phyloP scores from a whole-genome alignment of 2,888 invertebrate genomes.

The Cotesia congregata region DNA sequence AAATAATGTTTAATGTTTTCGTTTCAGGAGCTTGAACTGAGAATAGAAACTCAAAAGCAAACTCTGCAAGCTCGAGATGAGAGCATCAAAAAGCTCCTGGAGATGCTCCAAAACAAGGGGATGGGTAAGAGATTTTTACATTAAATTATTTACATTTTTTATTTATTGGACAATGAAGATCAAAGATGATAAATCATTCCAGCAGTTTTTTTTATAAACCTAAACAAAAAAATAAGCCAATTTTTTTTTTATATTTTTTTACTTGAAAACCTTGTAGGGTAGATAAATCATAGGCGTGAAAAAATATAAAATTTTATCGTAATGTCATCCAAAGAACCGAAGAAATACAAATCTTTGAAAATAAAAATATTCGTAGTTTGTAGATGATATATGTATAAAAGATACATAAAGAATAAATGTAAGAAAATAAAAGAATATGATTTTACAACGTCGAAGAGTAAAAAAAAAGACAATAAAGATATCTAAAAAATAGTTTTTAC shows the following conservation, averaged over 20 bases:
- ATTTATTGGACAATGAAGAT: slow-evolving; percentile 7
- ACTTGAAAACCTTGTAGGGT: no score
- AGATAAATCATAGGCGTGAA: no score
- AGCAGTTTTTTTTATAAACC: no score
- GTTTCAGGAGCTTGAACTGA: slow-evolving; percentile 90
- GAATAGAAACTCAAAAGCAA: slow-evolving; percentile 98
- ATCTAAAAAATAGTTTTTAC: not conserved
- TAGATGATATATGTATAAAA: slow-evolving; percentile 25
- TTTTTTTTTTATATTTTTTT: no score
- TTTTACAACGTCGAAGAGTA: not conserved
- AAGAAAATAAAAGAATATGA: not conserved
- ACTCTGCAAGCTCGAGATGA: slow-evolving; percentile 96
- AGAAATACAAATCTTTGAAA: not conserved
- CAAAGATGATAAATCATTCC: no score
- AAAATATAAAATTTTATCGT: no score
- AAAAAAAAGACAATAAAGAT: not conserved
- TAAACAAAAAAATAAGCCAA: no score
- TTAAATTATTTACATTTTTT: slow-evolving; percentile 34
- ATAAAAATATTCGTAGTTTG: slow-evolving; percentile 26
- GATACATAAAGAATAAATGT: not conserved
- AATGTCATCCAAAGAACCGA: not conserved
- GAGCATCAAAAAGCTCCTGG: slow-evolving; percentile 97
- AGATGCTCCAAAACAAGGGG: slow-evolving; percentile 98
- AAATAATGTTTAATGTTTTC: slow-evolving; percentile 34
- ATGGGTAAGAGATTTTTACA: slow-evolving; percentile 80